These are phyloP conservation scores for Drosophila rhopaloa DNA, from an alignment of 1,140 invertebrate genomes.

Conservation along the genomic window DNA sequence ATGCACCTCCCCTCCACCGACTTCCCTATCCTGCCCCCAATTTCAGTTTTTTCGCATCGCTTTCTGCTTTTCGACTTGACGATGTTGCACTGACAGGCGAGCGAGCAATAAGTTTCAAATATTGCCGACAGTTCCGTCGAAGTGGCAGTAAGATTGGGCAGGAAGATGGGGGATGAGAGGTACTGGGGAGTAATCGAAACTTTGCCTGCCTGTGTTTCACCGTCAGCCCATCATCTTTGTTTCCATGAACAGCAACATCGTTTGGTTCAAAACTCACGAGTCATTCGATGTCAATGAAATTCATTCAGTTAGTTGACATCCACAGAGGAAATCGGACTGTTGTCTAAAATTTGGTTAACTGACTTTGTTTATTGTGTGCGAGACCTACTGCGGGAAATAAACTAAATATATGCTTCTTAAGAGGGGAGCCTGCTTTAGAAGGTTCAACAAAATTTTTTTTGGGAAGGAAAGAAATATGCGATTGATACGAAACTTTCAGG, in stretches of 20 bases:
- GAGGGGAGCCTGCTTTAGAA: too few relatives aligned
- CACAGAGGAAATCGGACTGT: slow-evolving; percentile 17
- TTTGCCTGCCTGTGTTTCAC: neutral
- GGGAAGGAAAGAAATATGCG: too few relatives aligned
- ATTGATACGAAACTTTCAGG: too few relatives aligned
- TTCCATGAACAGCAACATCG: slow-evolving; percentile 8
- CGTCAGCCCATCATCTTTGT: neutral
- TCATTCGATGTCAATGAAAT: slow-evolving; percentile 64
- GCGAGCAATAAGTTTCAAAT: slow-evolving; percentile 76
- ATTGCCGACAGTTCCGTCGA: slow-evolving; percentile 52
- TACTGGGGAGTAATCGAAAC: too few relatives aligned
- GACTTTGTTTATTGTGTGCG: too few relatives aligned
- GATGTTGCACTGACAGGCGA: slow-evolving; percentile 63
- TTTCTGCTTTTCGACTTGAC: slow-evolving; percentile 34
- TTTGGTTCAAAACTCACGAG: slow-evolving; percentile 11
- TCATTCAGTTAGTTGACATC: slow-evolving; percentile 38
- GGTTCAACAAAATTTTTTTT: too few relatives aligned
- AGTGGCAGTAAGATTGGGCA: slow-evolving; percentile 13
- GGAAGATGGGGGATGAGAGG: neutral
- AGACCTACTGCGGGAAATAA: too few relatives aligned
- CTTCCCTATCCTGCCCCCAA: neutral
- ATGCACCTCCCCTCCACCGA: neutral
- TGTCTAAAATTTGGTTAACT: too few relatives aligned
- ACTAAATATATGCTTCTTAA: too few relatives aligned
- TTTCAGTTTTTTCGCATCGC: neutral